Evolutionary conservation across 2,113 vertebrate species (phyloP), one percentile per base, ranked within the genome.

Genomic region (Phyllopteryx taeniolatus): DNA sequence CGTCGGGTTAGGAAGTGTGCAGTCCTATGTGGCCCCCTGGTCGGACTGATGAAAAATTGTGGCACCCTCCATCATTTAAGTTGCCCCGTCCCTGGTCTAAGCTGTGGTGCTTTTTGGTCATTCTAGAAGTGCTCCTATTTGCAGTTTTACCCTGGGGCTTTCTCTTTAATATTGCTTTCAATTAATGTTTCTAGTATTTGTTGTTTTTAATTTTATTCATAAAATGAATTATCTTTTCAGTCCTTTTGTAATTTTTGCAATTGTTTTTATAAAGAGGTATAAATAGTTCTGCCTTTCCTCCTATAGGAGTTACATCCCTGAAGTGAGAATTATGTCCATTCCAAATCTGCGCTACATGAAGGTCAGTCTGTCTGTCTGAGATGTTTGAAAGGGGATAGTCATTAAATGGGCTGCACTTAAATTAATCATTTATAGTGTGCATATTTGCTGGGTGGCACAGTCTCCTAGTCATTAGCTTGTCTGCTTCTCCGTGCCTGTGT

Each of bases 291-390:
- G 17, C 15, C 14, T 35, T 67, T 74, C 70, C 83, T 59, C 70
- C 53, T 70, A 47, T 68, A 99, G 98, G 85, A 99, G 95, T 89
- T 99, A 99, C 66, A 95, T 99, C 85, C 98, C 98, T 76, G 98
- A 99, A 94, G 95, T 99, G 82, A 95, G 98, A 90, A 99, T 99
- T 86, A 98, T 99, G 96, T 99, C 98, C 70, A 97, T 99, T 92
- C 98, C 97, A 78, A 99, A 99, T 81, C 94, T 99, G 80, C 96
- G 97, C 79, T 93, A 93, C 90, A 94, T 94, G 94, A 99, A 98
- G 96, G 97, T 94, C 80, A 93, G 96, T 93, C 53, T 27, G 14
- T 46, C 43, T 33, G 3, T 20, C n/a, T 11, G 19, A 63, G 35
- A 20, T 33, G 14, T 15, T 61, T 7, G 33, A 35, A 61, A 61